These are phyloP conservation scores for Frankliniella fusca DNA, from an alignment of 2,888 invertebrate species.

Conservation along the genomic window DNA sequence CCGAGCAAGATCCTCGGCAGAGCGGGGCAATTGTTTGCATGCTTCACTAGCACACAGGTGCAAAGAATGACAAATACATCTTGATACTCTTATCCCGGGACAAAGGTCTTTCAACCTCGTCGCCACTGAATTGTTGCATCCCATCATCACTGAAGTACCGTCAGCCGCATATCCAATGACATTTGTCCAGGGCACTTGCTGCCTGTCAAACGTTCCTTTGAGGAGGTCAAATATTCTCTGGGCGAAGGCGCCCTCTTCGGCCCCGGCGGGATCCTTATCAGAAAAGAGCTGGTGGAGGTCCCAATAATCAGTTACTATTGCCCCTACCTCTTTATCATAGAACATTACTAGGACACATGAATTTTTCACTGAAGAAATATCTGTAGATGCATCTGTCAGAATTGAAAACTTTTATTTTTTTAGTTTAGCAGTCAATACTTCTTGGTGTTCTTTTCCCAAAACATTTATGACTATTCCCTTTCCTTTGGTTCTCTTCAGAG, in stretches of 20 bases:
- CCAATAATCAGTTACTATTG: neutral
- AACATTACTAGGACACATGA: neutral
- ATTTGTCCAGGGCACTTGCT: conserved; percentile 23
- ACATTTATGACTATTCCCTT: neutral
- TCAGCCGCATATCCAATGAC: conserved; percentile 27
- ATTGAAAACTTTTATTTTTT: neutral
- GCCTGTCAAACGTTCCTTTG: no score
- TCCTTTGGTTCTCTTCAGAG: neutral
- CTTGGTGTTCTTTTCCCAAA: neutral
- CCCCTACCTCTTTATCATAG: no score
- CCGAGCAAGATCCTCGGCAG: conserved; percentile 28
- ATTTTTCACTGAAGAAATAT: neutral
- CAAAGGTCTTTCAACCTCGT: conserved; percentile 27
- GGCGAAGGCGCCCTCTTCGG: no score
- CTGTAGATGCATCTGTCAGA: neutral
- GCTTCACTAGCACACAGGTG: no score
- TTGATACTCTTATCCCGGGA: conserved; percentile 29
- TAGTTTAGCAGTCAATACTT: neutral
- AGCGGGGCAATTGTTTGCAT: conserved; percentile 29
- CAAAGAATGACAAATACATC: no score
- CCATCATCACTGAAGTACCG: conserved; percentile 11
- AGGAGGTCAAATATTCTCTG: no score
- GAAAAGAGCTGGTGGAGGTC: no score
- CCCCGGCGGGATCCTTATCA: no score
- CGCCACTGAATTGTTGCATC: conserved; percentile 9